Base-by-base conservation (phyloP, 2,113 vertebrate genomes). In the Ammodytes marinus region DNA sequence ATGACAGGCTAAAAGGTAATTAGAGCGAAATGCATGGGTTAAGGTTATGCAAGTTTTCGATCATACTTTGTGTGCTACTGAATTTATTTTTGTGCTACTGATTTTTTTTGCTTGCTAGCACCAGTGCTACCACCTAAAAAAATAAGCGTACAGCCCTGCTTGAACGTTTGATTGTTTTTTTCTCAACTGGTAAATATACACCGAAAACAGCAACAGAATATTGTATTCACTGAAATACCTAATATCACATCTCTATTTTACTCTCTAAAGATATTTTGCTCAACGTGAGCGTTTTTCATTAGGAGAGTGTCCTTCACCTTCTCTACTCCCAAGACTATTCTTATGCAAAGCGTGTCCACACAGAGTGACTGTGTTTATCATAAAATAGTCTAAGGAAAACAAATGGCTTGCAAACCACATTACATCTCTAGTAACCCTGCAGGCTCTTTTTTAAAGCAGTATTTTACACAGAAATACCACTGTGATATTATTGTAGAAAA, bases 361-460 rank as follows among this genome's bases (percentile, higher is more conserved):
- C 35, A 46, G 17, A 55, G 46, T 8, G 2, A 63, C 35, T 14
- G 3, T 47, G 42, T 57, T 68, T 35, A 14, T 8, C 37, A 66
- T 42, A 39, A 69, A 78, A 65, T 27, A 63, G 54, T 53, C 15
- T 8, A 9, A 79, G 13, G 58, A 68, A 63, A 77, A 67, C 14
- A 42, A 27, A 43, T 4, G 7, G 4, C 17, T 1, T 9, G 19
- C 39, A 2, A 67, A 61, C 64, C 73, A 80, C 9, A 2, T 8
- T 52, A 27, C 52, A 68, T 50, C 40, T 74, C 46, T 35, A 75
- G 43, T 70, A 74, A 67, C 40, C 35, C 47, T 66, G 27, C 1
- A 47, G 42, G 50, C 4, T 2, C 14, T 39, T 45, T 78, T 15
- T 17, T 53, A 2, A 27, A 40, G 15, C 6, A 13, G 14, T 12